Percentiles rank a stretch among this genome's conserved stretches.
Evolutionary conservation across 1,140 invertebrate genomes (phyloP).

Genomic region (Ceratosolen solmsi): DNA sequence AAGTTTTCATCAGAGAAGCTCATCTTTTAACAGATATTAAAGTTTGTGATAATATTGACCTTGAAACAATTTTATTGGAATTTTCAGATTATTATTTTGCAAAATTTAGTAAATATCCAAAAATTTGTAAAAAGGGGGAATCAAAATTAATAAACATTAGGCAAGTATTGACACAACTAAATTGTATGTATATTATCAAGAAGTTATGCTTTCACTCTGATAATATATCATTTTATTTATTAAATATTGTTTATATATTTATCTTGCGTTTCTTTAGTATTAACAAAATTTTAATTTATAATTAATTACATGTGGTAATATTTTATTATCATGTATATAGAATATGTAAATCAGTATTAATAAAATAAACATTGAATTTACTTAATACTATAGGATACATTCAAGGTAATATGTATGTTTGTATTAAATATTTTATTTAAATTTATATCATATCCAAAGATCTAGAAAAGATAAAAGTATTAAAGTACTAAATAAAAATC

Average conservation of each 20-base stretch:
- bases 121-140: slow-evolving; percentile 79
- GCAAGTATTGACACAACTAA: too few relatives aligned
- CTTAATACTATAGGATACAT: too few relatives aligned
- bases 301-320: too few relatives aligned
- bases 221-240: too few relatives aligned
- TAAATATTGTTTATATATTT: too few relatives aligned
- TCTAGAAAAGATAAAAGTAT: slow-evolving; percentile 53
- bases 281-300: too few relatives aligned
- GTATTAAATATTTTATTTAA: background rate
- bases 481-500: slow-evolving; percentile 45
- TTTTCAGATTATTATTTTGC: slow-evolving; percentile 90
- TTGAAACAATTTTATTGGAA: slow-evolving; percentile 90
- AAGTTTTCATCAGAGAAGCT: slow-evolving; percentile 80
- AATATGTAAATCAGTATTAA: background rate
- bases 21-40: slow-evolving; percentile 78
- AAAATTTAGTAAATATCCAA: slow-evolving; percentile 90
- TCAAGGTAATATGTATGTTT: background rate
- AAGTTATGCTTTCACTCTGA: too few relatives aligned
- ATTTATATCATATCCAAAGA: slow-evolving; percentile 25
- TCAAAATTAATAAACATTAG: slow-evolving; percentile 35
- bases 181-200: too few relatives aligned
- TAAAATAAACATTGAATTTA: background rate
- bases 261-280: too few relatives aligned
- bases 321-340: background rate
- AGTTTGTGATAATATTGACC: slow-evolving; percentile 93